A percentile compares a stretch with the other conserved stretches of the same genome.
Conservation (phyloP, 2,888 invertebrate species). For the Lepas anatifera region DNA sequence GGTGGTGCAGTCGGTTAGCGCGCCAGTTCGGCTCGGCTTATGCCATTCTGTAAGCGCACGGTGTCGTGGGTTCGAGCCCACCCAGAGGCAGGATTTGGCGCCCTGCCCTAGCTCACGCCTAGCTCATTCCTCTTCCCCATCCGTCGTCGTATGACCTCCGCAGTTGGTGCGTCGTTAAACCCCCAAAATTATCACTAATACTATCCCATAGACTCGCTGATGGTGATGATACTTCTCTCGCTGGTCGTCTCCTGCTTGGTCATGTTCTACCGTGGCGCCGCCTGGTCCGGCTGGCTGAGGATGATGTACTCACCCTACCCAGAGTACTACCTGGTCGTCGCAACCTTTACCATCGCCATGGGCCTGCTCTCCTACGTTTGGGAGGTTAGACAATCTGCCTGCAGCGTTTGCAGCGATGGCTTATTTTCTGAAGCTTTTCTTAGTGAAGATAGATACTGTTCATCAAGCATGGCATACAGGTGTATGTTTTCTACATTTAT, state of each 20-base stretch:
- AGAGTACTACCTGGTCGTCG: constrained; percentile 11
- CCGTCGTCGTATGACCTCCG: no score
- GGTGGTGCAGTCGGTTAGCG: no score
- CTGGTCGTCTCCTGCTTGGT: constrained; percentile 34
- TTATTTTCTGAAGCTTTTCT: no score
- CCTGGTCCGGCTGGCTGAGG: constrained; percentile 17
- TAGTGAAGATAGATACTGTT: neutral
- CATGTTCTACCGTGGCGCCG: constrained; percentile 20
- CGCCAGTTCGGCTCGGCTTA: no score
- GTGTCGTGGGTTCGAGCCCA: no score
- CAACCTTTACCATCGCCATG: neutral
- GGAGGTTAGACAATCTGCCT: neutral
- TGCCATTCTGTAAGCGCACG: no score
- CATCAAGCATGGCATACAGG: neutral
- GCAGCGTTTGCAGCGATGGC: no score
- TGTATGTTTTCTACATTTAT: neutral
- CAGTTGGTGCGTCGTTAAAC: no score
- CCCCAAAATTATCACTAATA: no score
- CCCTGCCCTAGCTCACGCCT: no score
- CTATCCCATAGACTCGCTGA: constrained; percentile 45
- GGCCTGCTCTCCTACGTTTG: neutral
- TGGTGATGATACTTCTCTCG: constrained; percentile 44
- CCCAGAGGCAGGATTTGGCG: no score
- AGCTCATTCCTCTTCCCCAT: no score
- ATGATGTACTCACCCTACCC: constrained; percentile 18